Evolutionary conservation across 2,797 vertebrate species (phyloP), one percentile per base, ranked within the genome.

Genomic region (Sebastes cheni): DNA sequence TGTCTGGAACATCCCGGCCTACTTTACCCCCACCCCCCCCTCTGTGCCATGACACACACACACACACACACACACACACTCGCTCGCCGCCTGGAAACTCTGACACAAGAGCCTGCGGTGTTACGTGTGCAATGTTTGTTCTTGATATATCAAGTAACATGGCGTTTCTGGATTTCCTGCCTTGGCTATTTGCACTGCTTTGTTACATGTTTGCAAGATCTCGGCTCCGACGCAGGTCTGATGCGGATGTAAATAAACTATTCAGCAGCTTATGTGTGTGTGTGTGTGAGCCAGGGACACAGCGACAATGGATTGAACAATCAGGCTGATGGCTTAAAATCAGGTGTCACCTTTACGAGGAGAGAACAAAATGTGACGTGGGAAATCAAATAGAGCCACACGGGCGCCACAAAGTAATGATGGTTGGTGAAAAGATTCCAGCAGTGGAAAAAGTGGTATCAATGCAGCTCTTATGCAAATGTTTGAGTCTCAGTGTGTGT

Each of bases 1-100:
- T 90, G 95, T 93, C 94, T 93, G 95, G 95, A 96, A 96, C 95
- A 97, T 96, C 95, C 95, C 94, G 95, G 94, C 95, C 96, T 96
- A 96, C 89, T 96, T 97, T 94, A 95, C 60, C 58, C 14, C 76
- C 82, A 74, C 59, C 88, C 81, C 79, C 59, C 78, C 14, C 36
- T 39, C 69, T 27, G 66, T 81, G 62, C 86, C 62, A 64, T 59
- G 14, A 86, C 46, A 69, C 79, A 39, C 12, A 39, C 36, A 36
- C 34, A 79, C 65, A 69, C 23, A 81, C 74, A 77, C 42, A 70
- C 25, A 27, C 69, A 79, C 75, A 81, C 80, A 77, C 60, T 56
- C 16, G 34, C 62, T 67, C 32, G 2, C n/a, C 13, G 65, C 74
- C 62, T 88, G 91, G 91, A 94, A 94, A 93, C 86, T 91, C 85